A percentile compares a stretch with the other conserved stretches of the same genome.
phyloP scores from a whole-genome alignment of 2,113 vertebrate species.

The Bolborhynchus lineola region DNA sequence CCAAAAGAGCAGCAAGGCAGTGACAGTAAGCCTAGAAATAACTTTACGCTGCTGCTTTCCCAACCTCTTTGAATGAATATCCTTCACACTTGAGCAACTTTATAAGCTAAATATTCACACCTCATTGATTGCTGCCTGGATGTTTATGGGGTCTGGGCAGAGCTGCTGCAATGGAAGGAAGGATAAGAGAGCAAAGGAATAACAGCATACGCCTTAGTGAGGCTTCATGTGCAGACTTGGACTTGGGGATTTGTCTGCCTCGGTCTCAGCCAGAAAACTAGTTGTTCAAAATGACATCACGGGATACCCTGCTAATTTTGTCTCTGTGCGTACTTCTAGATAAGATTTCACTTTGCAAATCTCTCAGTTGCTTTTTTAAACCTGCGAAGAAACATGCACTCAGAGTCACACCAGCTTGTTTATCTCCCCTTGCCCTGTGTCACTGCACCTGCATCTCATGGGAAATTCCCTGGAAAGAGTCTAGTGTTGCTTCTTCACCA shows the following conservation, averaged over 20 bases:
- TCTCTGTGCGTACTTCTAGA: background rate
- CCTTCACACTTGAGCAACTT: background rate
- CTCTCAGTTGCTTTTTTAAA: background rate
- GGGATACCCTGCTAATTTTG: background rate
- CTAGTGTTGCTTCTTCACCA: background rate
- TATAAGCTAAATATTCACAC: slow-evolving; percentile 10
- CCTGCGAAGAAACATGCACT: background rate
- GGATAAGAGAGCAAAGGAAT: background rate
- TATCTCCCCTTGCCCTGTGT: rapidly evolving
- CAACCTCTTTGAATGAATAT: background rate
- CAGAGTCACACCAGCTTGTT: background rate
- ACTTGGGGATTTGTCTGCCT: background rate
- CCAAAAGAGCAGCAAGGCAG: background rate
- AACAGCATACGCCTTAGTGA: background rate
- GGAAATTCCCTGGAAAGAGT: background rate
- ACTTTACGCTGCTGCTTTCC: background rate
- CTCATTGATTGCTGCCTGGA: background rate
- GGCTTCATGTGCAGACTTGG: background rate
- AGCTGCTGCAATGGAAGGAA: background rate
- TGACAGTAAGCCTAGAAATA: background rate
- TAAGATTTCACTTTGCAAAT: background rate
- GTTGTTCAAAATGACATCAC: background rate
- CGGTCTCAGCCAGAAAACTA: background rate
- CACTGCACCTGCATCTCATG: background rate
- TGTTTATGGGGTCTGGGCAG: background rate